Base-by-base conservation (phyloP, 2,797 vertebrate species). In the Tragopan temminckii region DNA sequence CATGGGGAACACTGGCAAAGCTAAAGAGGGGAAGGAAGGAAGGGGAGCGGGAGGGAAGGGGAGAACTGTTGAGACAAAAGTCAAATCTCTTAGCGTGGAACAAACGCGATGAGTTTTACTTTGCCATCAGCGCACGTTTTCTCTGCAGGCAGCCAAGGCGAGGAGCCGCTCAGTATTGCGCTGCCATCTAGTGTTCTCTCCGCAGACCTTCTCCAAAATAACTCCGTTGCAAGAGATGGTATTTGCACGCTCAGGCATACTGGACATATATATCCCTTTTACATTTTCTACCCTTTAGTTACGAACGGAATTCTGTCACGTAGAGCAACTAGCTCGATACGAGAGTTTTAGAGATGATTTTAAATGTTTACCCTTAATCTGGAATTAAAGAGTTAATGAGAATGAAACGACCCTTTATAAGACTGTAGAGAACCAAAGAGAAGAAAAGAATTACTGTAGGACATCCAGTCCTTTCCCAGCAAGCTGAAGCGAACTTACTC, bases 171-270 rank as follows among this genome's bases (percentile, higher is more conserved):
- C 53, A 13, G 82, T 8, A 3, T 1, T 25, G 82, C 31, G 25
- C 52, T 81, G 80, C 95, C 95, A 94, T 8, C 95, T 91, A 21
- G 11, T 38, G 95, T 14, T 19, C 6, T 16, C 45, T 9, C 15
- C 38, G 20, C 53, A 67, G 59, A 80, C 87, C 66, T 67, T 53
- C 81, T 27, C 42, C 46, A 1, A 23, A 8, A 19, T 2, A 9
- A 33, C 29, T 6, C 27, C 48, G 25, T 25, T 9, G 50, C 50
- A 4, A n/a, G 42, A 36, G 13, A 8, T 1, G 38, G 1, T 1
- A 2, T 0, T 29, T 1, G 14, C 36, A 0, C 4, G 33, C 8
- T 20, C 24, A 3, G 25, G 62, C 7, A 2, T 1, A 21, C 58
- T 0, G 5, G 33, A 13, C 9, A 3, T 1, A 9, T 5, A 3